These are phyloP conservation scores for Cecropterus lyciades DNA, from an alignment of 1,140 invertebrate species.

Conservation along the genomic window DNA sequence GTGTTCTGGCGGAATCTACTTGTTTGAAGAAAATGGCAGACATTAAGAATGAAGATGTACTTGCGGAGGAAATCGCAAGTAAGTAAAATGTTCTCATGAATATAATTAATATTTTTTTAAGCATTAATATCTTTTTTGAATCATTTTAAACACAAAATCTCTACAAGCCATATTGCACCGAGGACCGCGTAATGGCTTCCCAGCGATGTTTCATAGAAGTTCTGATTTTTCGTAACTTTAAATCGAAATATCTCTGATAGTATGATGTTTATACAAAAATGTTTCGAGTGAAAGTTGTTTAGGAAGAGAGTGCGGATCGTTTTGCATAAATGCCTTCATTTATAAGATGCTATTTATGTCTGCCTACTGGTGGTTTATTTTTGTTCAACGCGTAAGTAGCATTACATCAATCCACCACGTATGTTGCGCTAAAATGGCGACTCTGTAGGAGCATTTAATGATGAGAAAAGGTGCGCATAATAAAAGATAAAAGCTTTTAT, in stretches of 20 bases:
- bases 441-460: constrained; percentile 39
- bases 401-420: constrained; percentile 57
- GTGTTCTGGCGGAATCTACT: constrained; percentile 59
- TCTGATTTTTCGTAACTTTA: constrained; percentile 51
- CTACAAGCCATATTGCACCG: constrained; percentile 37
- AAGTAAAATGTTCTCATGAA: constrained; percentile 66
- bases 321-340: constrained; percentile 46
- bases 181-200: constrained; percentile 71
- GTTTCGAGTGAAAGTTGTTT: constrained; percentile 73
- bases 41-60: constrained; percentile 86
- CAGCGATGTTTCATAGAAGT: constrained; percentile 56
- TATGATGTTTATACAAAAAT: constrained; percentile 58
- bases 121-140: constrained; percentile 7
- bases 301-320: constrained; percentile 49
- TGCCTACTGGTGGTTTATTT: constrained; percentile 76
- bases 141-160: constrained; percentile 22
- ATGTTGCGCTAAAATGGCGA: constrained; percentile 61
- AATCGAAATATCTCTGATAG: constrained; percentile 76
- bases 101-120: constrained; percentile 20
- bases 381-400: constrained; percentile 66
- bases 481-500: constrained; percentile 53
- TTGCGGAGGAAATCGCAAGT: constrained; percentile 90
- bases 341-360: constrained; percentile 48
- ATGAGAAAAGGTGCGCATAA: constrained; percentile 52
- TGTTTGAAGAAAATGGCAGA: constrained; percentile 85